These are phyloP conservation scores for Cephus pygmeus DNA, from an alignment of 2,888 invertebrate species.

Conservation along the genomic window DNA sequence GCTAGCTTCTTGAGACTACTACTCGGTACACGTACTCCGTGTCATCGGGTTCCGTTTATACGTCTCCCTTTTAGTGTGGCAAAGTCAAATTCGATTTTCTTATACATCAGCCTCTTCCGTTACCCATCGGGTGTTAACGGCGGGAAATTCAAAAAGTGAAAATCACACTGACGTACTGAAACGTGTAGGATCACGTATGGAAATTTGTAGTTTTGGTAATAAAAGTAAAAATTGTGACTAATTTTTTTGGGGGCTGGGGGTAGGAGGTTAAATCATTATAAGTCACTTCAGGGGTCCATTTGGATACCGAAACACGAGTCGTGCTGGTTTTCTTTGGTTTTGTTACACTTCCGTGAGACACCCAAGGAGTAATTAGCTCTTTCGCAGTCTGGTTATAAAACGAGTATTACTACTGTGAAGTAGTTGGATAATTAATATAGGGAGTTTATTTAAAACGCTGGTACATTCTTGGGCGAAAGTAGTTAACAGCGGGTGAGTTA, in stretches of 20 bases:
- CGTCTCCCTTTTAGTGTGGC: neutral
- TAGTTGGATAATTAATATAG: neutral
- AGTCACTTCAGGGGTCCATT: neutral
- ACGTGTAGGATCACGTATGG: neutral
- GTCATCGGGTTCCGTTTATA: slow-evolving; percentile 34
- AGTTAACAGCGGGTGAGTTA: neutral
- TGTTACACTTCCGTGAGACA: neutral
- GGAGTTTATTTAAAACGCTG: neutral
- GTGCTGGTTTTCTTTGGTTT: neutral
- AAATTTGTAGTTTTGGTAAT: neutral
- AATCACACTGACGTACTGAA: neutral
- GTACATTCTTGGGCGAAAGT: neutral
- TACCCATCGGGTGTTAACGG: neutral
- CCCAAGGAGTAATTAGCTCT: neutral
- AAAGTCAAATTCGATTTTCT: neutral
- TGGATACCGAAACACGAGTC: neutral
- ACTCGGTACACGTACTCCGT: slow-evolving; percentile 46
- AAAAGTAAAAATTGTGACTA: neutral
- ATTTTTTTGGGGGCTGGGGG: neutral
- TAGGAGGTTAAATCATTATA: neutral
- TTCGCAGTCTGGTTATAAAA: neutral
- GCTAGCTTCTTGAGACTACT: slow-evolving; percentile 52
- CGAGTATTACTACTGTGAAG: neutral
- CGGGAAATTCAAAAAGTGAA: neutral
- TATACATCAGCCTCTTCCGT: neutral